Base-by-base conservation (phyloP, 2,888 invertebrate species). In the Acronicta alni region DNA sequence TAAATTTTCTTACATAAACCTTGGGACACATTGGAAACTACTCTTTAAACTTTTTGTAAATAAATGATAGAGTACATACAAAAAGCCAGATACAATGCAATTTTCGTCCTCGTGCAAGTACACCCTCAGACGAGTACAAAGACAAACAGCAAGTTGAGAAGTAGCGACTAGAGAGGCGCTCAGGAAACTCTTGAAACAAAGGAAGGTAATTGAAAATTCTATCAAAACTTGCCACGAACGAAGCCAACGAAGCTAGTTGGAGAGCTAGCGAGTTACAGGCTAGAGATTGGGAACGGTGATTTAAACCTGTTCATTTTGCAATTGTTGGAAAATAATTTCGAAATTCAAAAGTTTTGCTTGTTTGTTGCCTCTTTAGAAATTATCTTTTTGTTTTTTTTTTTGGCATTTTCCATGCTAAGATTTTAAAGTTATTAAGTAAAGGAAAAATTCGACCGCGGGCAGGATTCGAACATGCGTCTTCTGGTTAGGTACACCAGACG, bases 201-300 rank as follows among this genome's bases (percentile, higher is more conserved):
- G 92, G 90, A 89, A 88, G 92, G 92, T 93, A 92, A 92, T 93
- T 93, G 93, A 93, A 93, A 93, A 93, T 93, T 93, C 93, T 93
- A 93, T 93, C 92, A 93, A 93, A 93, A 93, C 92, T 93, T 93
- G 85, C 86, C 83, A 84, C 84, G 86, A 90, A 89, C 90, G 89
- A 85, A 85, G 84, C 84, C 79, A 77, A 79, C 83, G 79, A 76
- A 77, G 76, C 73, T 64, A 64, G 77, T 74, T 74, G 64, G 75
- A 82, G 78, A 75, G 76, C 64, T 65, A 72, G 72, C 66, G 68
- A 71, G 69, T 68, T 76, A 65, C 72, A 55, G 52, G 9, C n/a
- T 77, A 80, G 74, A 23, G 81, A 43, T 65, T 10, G 0, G 15
- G 15, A 41, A 43, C 55, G 60, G 14, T 41, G 17, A 14, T 41